Evolutionary conservation across 2,797 vertebrate species (phyloP).

Genomic region (Loris lydekkerianus): DNA sequence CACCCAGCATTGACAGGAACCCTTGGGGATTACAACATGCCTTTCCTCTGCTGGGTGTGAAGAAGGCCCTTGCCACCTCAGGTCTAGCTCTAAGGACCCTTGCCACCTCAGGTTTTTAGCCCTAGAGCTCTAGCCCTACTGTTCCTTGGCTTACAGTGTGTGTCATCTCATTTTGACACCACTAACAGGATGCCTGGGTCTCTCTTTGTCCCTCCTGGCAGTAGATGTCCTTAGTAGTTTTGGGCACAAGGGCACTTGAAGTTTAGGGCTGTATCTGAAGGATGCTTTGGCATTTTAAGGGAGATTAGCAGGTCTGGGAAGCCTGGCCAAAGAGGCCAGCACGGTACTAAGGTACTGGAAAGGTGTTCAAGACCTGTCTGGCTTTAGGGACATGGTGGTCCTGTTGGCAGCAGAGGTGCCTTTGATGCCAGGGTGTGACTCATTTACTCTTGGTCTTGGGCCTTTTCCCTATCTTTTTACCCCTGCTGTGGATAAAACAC

Average conservation of each 20-base stretch:
- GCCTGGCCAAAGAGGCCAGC: background rate
- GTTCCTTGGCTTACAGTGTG: background rate
- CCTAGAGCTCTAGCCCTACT: background rate
- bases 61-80: background rate
- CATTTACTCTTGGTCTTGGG: background rate
- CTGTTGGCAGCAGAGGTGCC: background rate
- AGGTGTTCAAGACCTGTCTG: background rate
- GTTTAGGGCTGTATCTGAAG: background rate
- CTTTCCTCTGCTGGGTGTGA: background rate
- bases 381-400: background rate
- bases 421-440: fast-evolving
- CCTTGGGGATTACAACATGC: fast-evolving
- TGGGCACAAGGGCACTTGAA: background rate
- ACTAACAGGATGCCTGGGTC: no score
- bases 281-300: background rate
- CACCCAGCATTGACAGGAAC: background rate
- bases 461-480: background rate
- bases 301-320: background rate
- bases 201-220: background rate
- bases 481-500: background rate
- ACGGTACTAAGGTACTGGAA: background rate
- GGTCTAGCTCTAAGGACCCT: background rate
- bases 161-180: background rate
- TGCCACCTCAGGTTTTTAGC: background rate
- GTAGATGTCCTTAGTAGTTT: background rate